Evolutionary conservation across 2,888 invertebrate genomes (phyloP).

Genomic region (Coremacera marginata): DNA sequence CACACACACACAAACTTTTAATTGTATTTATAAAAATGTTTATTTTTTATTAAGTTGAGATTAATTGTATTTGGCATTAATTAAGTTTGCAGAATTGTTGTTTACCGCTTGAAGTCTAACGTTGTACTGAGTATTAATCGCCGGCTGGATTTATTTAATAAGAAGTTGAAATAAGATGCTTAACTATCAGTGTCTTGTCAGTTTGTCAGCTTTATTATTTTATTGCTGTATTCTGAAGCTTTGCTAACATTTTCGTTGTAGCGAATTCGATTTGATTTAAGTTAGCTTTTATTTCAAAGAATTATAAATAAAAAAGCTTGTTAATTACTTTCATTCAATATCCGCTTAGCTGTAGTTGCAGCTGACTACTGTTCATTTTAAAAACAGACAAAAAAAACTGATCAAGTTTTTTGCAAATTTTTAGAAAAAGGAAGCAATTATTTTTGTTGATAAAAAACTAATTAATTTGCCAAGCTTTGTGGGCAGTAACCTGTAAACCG

Average conservation of each 20-base stretch:
- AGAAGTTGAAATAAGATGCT: slow-evolving; percentile 3
- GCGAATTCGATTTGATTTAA: background rate
- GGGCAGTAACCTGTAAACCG: background rate
- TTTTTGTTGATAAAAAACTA: background rate
- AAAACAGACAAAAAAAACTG: background rate
- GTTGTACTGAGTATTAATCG: slow-evolving; percentile 14
- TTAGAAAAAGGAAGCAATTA: background rate
- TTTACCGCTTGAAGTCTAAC: slow-evolving; percentile 13
- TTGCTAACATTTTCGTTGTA: background rate
- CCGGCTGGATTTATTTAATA: slow-evolving; percentile 17
- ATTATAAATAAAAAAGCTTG: background rate
- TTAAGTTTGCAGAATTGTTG: background rate
- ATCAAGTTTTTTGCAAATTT: too few species aligned
- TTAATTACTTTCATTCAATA: slow-evolving; percentile 3
- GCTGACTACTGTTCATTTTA: background rate
- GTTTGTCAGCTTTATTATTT: background rate
- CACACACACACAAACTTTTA: background rate
- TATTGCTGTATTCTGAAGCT: background rate
- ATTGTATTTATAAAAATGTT: background rate
- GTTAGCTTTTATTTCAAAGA: background rate
- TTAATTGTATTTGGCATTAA: background rate
- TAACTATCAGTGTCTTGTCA: background rate
- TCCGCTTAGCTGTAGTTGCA: slow-evolving; percentile 17
- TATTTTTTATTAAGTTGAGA: background rate
- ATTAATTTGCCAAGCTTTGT: background rate